Percentiles rank a stretch among this genome's conserved stretches.
Evolutionary conservation across 1,140 invertebrate genomes (phyloP).

Genomic region (Pogonomyrmex barbatus): DNA sequence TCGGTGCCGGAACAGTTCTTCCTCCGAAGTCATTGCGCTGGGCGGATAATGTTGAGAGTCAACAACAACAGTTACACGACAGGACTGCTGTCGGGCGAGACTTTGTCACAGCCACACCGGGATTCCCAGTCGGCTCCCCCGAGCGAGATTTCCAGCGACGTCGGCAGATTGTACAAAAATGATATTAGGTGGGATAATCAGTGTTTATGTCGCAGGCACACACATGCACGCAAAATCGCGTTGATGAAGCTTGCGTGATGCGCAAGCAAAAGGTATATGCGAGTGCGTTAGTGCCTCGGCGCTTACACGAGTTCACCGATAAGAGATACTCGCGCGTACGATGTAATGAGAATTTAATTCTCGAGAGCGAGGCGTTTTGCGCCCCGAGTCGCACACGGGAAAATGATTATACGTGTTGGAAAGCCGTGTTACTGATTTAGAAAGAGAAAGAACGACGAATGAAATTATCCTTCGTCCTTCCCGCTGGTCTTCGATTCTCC

Average conservation of each 20-base stretch:
- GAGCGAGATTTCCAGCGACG: not conserved
- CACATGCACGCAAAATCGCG: slow-evolving; percentile 20
- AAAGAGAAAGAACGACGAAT: not conserved
- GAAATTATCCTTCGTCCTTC: not conserved
- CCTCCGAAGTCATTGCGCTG: slow-evolving; percentile 47
- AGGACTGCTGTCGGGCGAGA: slow-evolving; percentile 30
- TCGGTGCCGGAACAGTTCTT: slow-evolving; percentile 54
- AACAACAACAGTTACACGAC: slow-evolving; percentile 53
- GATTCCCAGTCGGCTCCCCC: not conserved
- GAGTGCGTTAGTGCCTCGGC: not conserved
- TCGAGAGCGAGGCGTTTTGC: not conserved
- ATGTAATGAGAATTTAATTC: slow-evolving; percentile 62
- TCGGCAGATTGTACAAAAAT: slow-evolving; percentile 37
- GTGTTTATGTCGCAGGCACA: slow-evolving; percentile 30
- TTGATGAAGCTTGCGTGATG: slow-evolving; percentile 51
- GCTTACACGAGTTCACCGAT: slow-evolving; percentile 27
- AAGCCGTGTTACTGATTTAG: slow-evolving; percentile 24
- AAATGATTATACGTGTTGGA: slow-evolving; percentile 7
- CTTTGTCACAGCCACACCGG: not conserved
- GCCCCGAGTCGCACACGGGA: not conserved
- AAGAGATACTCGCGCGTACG: slow-evolving; percentile 38
- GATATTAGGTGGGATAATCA: slow-evolving; percentile 47
- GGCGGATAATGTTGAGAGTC: slow-evolving; percentile 56
- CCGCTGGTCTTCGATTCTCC: not conserved
- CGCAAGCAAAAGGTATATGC: not conserved